Evolutionary conservation across 1,140 invertebrate species (phyloP).

Genomic region (Colletes gigas): DNA sequence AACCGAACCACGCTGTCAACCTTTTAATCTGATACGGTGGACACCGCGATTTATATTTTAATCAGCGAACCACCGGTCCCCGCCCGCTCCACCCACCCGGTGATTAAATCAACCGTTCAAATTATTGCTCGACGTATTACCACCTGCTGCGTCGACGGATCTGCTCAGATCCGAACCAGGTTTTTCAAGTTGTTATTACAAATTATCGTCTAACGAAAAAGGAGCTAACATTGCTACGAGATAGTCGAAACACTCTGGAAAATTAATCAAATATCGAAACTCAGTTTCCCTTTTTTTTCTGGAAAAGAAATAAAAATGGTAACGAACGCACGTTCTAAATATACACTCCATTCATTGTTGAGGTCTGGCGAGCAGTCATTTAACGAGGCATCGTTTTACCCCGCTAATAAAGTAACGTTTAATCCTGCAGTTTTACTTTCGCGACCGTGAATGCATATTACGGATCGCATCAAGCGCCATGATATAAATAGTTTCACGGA

Average conservation of each 20-base stretch:
- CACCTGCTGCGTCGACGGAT: constrained; percentile 41
- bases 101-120: constrained; percentile 59
- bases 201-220: too few species aligned
- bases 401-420: constrained; percentile 3
- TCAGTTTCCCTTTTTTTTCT: not conserved
- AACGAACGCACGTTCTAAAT: too few species aligned
- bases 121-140: constrained; percentile 52
- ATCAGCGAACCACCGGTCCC: constrained; percentile 54
- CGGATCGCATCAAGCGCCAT: constrained; percentile 21
- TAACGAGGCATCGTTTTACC: not conserved
- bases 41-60: constrained; percentile 69
- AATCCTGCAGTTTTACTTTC: not conserved
- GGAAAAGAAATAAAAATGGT: too few species aligned
- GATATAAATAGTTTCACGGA: constrained; percentile 46
- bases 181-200: too few species aligned
- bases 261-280: too few species aligned
- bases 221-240: too few species aligned
- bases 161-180: too few species aligned
- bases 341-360: too few species aligned
- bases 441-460: constrained; percentile 31
- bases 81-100: constrained; percentile 32
- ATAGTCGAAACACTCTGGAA: too few species aligned
- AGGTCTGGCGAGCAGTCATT: not conserved
- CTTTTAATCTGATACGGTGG: constrained; percentile 62
- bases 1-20: constrained; percentile 36